Evolutionary conservation across 1,140 invertebrate genomes (phyloP), one percentile per base, ranked within the genome.

Genomic region (Cardiocondyla obscurior): DNA sequence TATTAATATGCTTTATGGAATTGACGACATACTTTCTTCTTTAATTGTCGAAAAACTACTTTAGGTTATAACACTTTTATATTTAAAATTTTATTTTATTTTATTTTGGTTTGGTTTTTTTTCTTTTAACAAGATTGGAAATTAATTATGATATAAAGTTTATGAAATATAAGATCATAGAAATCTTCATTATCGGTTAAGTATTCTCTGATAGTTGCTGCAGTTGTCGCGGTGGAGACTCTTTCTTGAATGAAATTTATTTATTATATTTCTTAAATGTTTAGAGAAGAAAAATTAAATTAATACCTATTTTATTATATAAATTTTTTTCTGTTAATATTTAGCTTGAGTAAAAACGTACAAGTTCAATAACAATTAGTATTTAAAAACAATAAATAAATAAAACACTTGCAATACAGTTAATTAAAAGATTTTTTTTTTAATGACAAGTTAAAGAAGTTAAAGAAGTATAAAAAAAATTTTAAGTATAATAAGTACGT

Each of bases 211-310:
- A 65, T 88, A 91, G 89, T 91, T 91, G 83, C 83, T 76, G 22
- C 22, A 73, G 44, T 82, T 30, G 65, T 88, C 90, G 85, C 84
- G 74, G 82, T 74, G 91, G 90, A 91, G 91, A 91, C 91, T 92
- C 86, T 67, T 90, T 1, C 87, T 53, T 87, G 64, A 6, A 53
- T 33, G 33, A 5, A 76, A n/a, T 2, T 73, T 42, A 39, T 69
- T 53, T 53, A 10, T 53, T 53, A 51, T n/a, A 19, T 76, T 5
- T 76, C 8, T 12, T 1, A 39, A 69, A n/a, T n/a, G 5, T 79
- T 79, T 3, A 10, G 53, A 39, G 8, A 42, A 4, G 55, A 19
- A 69, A 30, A 30, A 10, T 42, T 39, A 16, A 62, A 42, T 22
- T n/a, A n/a, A 14, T 6, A 62, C 3, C 6, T 62, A 22, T 39